phyloP scores from a whole-genome alignment of 2,888 invertebrate species.

The Drosophila antonietae region DNA sequence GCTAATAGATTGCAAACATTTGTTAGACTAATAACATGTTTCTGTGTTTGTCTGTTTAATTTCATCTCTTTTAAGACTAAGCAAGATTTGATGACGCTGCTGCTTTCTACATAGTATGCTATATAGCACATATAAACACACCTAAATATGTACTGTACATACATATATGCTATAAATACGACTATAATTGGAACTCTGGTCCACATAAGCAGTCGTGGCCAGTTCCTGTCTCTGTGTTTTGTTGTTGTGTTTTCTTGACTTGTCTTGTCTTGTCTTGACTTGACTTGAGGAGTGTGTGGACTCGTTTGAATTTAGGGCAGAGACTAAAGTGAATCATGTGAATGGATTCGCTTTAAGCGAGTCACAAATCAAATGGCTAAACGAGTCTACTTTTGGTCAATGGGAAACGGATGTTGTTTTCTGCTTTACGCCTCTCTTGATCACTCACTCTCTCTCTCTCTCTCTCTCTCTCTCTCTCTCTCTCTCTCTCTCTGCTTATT shows the following conservation, averaged over 20 bases:
- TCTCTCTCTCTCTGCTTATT: conserved; percentile 4
- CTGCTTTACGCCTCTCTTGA: conserved; percentile 25
- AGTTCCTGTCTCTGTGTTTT: conserved; percentile 47
- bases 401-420: conserved; percentile 61
- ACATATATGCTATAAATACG: background rate
- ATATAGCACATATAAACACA: conserved; percentile 11
- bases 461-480: conserved; percentile 1
- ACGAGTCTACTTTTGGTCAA: conserved; percentile 48
- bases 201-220: conserved; percentile 36
- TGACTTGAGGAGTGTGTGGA: conserved; percentile 32
- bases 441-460: background rate
- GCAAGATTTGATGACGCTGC: conserved; percentile 31
- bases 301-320: conserved; percentile 69
- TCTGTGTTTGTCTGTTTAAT: background rate
- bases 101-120: conserved; percentile 34
- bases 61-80: conserved; percentile 10
- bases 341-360: conserved; percentile 38
- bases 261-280: conserved; percentile 38
- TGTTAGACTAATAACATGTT: conserved; percentile 32
- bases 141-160: background rate
- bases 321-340: conserved; percentile 56
- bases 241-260: conserved; percentile 14
- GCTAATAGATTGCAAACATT: conserved; percentile 54
- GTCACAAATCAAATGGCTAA: conserved; percentile 55
- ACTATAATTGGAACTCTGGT: conserved; percentile 18